These are phyloP conservation scores for Bedellia somnulentella DNA, from an alignment of 2,888 invertebrate genomes.

Conservation along the genomic window DNA sequence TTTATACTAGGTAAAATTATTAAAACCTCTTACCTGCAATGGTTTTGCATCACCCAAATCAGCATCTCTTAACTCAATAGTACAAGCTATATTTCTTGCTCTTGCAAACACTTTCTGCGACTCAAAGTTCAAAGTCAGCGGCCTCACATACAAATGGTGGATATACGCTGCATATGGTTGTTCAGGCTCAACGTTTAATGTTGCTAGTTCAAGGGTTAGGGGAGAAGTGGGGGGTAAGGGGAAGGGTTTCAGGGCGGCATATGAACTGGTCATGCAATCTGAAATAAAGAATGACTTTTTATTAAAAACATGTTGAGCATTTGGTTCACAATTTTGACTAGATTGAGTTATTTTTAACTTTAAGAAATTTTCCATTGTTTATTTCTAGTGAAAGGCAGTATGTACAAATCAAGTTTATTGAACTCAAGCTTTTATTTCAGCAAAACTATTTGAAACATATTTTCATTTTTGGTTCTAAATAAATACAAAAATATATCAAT, in stretches of 20 bases:
- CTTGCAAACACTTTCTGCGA: slow-evolving; percentile 88
- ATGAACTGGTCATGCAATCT: slow-evolving; percentile 84
- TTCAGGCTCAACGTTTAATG: slow-evolving; percentile 72
- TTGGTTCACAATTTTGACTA: too few relatives aligned
- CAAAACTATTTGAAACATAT: too few relatives aligned
- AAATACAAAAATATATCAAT: too few relatives aligned
- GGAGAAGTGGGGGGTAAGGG: slow-evolving; percentile 74
- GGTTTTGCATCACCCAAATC: slow-evolving; percentile 66
- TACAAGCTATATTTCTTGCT: slow-evolving; percentile 92
- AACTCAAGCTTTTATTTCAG: too few relatives aligned
- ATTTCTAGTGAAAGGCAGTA: too few relatives aligned
- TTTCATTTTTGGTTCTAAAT: too few relatives aligned
- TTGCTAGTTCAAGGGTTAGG: slow-evolving; percentile 83
- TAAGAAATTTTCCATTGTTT: too few relatives aligned
- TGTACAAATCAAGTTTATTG: too few relatives aligned
- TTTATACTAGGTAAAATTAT: too few relatives aligned
- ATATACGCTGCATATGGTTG: slow-evolving; percentile 82
- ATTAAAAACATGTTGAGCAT: too few relatives aligned
- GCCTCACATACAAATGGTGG: slow-evolving; percentile 93
- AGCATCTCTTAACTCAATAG: slow-evolving; percentile 82
- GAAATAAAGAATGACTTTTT: slow-evolving; percentile 20
- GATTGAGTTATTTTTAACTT: too few relatives aligned
- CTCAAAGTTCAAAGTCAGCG: slow-evolving; percentile 82
- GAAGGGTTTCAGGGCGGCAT: slow-evolving; percentile 84
- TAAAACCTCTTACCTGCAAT: slow-evolving; percentile 65